Conservation (phyloP, 2,113 vertebrate genomes). For the Corythornis cristatus region DNA sequence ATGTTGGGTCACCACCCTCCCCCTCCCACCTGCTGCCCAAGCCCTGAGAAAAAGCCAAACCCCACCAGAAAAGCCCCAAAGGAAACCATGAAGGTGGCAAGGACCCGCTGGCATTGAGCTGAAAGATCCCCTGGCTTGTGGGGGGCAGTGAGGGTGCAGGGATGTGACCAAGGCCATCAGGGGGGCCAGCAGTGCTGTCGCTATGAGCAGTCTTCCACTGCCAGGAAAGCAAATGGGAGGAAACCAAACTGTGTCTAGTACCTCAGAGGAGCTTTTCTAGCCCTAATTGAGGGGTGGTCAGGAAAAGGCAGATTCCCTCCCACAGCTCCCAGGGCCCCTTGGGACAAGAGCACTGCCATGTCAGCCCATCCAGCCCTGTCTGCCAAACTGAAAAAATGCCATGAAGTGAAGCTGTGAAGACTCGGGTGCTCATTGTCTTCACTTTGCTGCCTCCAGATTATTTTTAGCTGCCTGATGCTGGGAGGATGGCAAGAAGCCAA, state of each 20-base stretch:
- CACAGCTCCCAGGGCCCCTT: rapidly evolving
- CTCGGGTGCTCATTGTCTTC: rapidly evolving
- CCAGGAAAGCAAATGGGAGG: not conserved
- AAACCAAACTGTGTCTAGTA: not conserved
- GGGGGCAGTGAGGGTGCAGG: rapidly evolving
- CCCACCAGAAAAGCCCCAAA: rapidly evolving
- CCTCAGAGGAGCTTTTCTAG: not conserved
- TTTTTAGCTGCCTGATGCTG: not conserved
- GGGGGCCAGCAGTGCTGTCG: rapidly evolving
- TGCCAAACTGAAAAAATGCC: rapidly evolving
- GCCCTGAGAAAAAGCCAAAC: not conserved
- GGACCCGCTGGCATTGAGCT: rapidly evolving
- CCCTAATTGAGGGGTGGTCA: not conserved
- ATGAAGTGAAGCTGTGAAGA: not conserved
- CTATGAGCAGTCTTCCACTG: rapidly evolving
- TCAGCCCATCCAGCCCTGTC: not conserved
- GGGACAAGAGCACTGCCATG: rapidly evolving
- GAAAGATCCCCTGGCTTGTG: rapidly evolving
- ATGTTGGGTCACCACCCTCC: not conserved
- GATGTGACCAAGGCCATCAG: not conserved
- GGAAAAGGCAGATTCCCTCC: not conserved
- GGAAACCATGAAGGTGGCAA: rapidly evolving
- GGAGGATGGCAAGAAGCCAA: not conserved
- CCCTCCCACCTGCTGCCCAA: not conserved
- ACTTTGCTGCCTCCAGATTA: not conserved